Conservation (phyloP, 2,113 vertebrate genomes). For the Silurus asotus region DNA sequence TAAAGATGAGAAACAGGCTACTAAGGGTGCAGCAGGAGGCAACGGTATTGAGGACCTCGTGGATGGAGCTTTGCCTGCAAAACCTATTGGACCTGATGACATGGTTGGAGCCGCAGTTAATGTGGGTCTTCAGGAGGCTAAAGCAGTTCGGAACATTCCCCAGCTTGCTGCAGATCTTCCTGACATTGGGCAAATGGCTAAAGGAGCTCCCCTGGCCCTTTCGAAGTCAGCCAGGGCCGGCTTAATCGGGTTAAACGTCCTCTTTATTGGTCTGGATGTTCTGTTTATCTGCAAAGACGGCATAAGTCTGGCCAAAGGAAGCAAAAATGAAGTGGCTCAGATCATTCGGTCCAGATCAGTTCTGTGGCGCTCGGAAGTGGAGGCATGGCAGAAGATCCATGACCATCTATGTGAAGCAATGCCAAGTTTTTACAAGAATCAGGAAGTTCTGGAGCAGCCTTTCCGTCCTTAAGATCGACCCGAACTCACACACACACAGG, state of each 20-base stretch:
- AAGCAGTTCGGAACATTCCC: slow-evolving; percentile 46
- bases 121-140: slow-evolving; percentile 46
- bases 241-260: slow-evolving; percentile 51
- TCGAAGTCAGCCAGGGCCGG: slow-evolving; percentile 49
- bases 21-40: background rate
- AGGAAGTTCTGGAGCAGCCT: slow-evolving; percentile 41
- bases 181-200: slow-evolving; percentile 56
- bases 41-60: slow-evolving; percentile 46
- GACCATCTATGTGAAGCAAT: slow-evolving; percentile 47
- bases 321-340: slow-evolving; percentile 53
- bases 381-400: slow-evolving; percentile 52
- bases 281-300: slow-evolving; percentile 60
- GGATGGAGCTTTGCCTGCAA: slow-evolving; percentile 47
- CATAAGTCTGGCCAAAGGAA: slow-evolving; percentile 55
- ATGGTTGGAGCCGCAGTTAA: slow-evolving; percentile 18
- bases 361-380: slow-evolving; percentile 54
- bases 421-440: slow-evolving; percentile 37
- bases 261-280: slow-evolving; percentile 61
- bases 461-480: slow-evolving; percentile 32
- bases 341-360: slow-evolving; percentile 50
- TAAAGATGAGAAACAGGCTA: slow-evolving; percentile 1
- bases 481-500: background rate
- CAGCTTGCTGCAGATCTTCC: slow-evolving; percentile 53
- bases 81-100: slow-evolving; percentile 27
- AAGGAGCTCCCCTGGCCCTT: slow-evolving; percentile 54